phyloP scores from a whole-genome alignment of 2,888 invertebrate genomes.

The Spodoptera picta region DNA sequence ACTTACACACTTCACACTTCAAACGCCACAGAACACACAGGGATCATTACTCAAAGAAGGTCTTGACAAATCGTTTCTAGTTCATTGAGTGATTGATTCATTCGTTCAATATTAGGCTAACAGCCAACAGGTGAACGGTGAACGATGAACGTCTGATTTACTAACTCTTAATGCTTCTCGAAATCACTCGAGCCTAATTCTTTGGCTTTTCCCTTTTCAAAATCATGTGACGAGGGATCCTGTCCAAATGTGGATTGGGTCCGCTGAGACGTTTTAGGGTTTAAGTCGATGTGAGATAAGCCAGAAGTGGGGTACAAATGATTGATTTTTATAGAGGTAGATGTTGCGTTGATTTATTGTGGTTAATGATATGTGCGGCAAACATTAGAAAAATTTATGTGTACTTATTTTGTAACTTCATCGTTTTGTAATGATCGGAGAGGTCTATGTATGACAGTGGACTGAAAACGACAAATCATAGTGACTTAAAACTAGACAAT shows the following conservation, averaged over 20 bases:
- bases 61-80: slow-evolving; percentile 80
- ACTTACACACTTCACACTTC: not conserved
- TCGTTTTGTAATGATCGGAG: not conserved
- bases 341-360: slow-evolving; percentile 63
- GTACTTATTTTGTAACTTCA: too few species aligned
- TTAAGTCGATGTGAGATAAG: slow-evolving; percentile 63
- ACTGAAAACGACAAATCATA: too few species aligned
- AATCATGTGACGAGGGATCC: slow-evolving; percentile 78
- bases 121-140: slow-evolving; percentile 80
- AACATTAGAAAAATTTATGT: too few species aligned
- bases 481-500: too few species aligned
- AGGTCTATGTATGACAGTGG: too few species aligned
- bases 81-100: slow-evolving; percentile 87
- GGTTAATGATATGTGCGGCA: slow-evolving; percentile 48
- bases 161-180: slow-evolving; percentile 82
- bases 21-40: slow-evolving; percentile 19
- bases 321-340: slow-evolving; percentile 71
- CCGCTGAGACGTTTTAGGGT: slow-evolving; percentile 70
- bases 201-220: slow-evolving; percentile 82
- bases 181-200: slow-evolving; percentile 79
- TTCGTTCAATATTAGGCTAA: slow-evolving; percentile 63
- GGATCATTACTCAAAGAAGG: slow-evolving; percentile 52
- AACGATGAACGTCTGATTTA: slow-evolving; percentile 77
- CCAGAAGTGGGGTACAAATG: slow-evolving; percentile 70
- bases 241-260: slow-evolving; percentile 62